Evolutionary conservation across 1,140 invertebrate genomes (phyloP), one percentile per base, ranked within the genome.

Genomic region (Penaeus indicus): DNA sequence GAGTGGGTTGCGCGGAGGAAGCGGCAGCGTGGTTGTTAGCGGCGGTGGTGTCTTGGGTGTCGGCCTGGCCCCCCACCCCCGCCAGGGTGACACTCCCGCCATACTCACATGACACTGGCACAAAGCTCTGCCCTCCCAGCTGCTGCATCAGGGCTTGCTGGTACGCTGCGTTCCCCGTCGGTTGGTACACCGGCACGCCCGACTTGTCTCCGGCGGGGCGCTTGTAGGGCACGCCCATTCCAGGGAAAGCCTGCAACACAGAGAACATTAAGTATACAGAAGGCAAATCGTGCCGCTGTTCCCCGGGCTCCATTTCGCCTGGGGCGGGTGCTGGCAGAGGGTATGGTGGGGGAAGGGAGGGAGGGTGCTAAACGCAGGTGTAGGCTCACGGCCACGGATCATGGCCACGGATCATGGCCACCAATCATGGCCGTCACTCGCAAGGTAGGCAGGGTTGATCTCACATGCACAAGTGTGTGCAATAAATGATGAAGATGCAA

Each of bases 161-260:
- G 94, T 98, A 98, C 92, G 97, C 96, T 78, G 92, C 91, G 88
- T 90, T 92, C 89, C 92, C 92, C 92, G 95, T 95, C 91, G 97
- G 97, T 94, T 98, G 97, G 94, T 98, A 99, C 91, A 99, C 96
- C 91, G 97, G 97, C 93, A 98, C 95, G 91, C 97, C 97, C 92
- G 97, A 97, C 94, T 99, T 99, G 93, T 98, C 97, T 82, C 97
- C 97, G 92, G 97, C 96, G 92, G 97, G 96, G 94, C 98, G 96
- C 94, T 97, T 98, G 94, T 97, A 98, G 92, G 97, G 97, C 93
- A 97, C 90, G 61, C 86, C 90, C 96, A 98, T 97, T 92, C 97
- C 97, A 92, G 97, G 97, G 94, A 98, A 97, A 92, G 96, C 96
- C 97, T 98, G 94, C 18, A 94, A 94, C 81, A 91, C 63, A 85